A percentile compares a stretch with the other conserved stretches of the same genome.
These are phyloP conservation scores for Aphelenchoides fujianensis DNA, from an alignment of 1,140 invertebrate species.

Conservation along the genomic window DNA sequence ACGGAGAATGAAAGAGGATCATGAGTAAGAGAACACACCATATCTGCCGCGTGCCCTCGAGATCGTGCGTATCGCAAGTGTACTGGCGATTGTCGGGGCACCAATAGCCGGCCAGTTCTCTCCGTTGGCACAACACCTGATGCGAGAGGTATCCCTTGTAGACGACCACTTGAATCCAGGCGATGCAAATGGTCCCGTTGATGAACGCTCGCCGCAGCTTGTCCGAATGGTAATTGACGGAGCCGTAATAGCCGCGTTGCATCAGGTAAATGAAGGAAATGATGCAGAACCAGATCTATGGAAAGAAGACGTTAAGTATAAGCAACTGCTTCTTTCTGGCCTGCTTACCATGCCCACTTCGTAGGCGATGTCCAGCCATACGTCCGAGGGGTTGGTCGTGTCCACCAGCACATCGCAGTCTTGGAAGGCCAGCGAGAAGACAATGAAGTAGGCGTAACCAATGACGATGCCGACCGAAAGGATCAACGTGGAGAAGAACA, in stretches of 20 bases:
- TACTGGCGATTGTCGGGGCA: conserved; percentile 56
- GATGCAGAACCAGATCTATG: conserved; percentile 57
- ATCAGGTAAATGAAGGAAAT: conserved; percentile 55
- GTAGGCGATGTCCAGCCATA: conserved; percentile 57
- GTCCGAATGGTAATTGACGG: conserved; percentile 54
- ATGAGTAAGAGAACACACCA: too few relatives aligned
- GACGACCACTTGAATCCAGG: conserved; percentile 61
- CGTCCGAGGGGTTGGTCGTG: conserved; percentile 44
- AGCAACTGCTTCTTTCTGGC: too few relatives aligned
- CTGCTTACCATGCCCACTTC: conserved; percentile 57
- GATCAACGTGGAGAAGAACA: conserved; percentile 55
- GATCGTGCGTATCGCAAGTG: conserved; percentile 50
- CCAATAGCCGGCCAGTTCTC: conserved; percentile 60
- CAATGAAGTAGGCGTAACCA: conserved; percentile 59
- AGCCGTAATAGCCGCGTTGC: conserved; percentile 58
- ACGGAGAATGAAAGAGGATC: too few relatives aligned
- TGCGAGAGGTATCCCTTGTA: conserved; percentile 61
- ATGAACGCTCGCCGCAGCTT: conserved; percentile 56
- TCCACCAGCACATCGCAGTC: conserved; percentile 61
- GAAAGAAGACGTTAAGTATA: conserved; percentile 47
- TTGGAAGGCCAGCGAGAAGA: conserved; percentile 58
- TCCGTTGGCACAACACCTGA: conserved; percentile 59
- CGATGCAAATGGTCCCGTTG: conserved; percentile 56
- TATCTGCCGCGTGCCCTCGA: conserved; percentile 60
- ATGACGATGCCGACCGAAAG: conserved; percentile 57